Base-by-base conservation (phyloP, 2,888 invertebrate species). In the Pachliopta kotzebuea region DNA sequence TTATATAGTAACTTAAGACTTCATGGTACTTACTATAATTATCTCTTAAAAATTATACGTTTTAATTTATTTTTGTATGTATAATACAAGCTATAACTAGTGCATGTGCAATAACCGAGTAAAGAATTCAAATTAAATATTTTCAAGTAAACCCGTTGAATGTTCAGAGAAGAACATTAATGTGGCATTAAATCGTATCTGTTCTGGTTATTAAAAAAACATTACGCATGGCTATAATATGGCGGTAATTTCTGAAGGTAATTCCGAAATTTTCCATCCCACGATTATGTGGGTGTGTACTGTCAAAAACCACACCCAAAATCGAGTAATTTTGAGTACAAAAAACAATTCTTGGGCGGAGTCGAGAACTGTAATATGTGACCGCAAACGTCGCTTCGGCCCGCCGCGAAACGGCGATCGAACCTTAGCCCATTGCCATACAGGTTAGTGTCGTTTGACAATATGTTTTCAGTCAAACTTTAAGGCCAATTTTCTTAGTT, bases 331-430 rank as follows among this genome's bases (percentile, higher is more conserved):
- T 68, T 68, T 37, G 60, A 53, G 37, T 61, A 54, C 61, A 63
- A 68, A 68, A 68, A 68, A 63, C 62, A 64, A 65, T 65, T 60
- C 56, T 59, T 63, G 68, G 68, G 68, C 66, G 68, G 68, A 66
- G 68, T 62, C 62, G 49, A 54, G 58, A 58, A 66, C 64, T 68
- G 67, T 65, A 70, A 67, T 65, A 68, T 67, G 66, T 53, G 61
- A 62, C 64, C 62, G 52, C 67, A 64, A 58, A 45, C 45, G 37
- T 45, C 49, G 56, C 26, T 11, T 42, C 21, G 52, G 23, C 45
- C n/a, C 26, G 24, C 26, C 29, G 60, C 9, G 23, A 60, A 62
- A 42, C 17, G 21, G 11, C 18, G 42, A 20, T 62, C 37, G 53
- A 29, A 62, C 60, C 31, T 53, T 56, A 58, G 17, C 0, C 0